Base-by-base conservation (phyloP, 1,140 invertebrate species). In the Aricia agestis region DNA sequence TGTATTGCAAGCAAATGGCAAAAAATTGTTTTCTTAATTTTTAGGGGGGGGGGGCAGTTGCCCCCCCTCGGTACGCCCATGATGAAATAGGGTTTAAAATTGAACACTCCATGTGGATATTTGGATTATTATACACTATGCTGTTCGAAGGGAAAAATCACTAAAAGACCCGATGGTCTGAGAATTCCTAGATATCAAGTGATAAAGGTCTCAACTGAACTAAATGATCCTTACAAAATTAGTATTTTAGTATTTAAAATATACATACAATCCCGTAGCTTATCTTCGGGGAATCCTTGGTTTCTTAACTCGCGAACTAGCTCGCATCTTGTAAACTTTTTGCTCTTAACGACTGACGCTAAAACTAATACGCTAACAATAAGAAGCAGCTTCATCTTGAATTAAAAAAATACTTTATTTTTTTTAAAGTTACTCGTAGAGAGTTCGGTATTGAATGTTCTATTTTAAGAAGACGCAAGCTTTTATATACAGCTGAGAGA, bases 241-340 rank as follows among this genome's bases (percentile, higher is more conserved):
- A 25, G 3, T 25, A 25, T 25, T 25, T 0, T 25, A 25, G 25
- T 25, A 25, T 3, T 25, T 25, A 25, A 66, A 52, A 52, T 15
- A 63, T 72, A 82, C 81, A 83, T 69, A 87, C 85, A 87, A 69
- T 85, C 76, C 66, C 76, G 75, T 70, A 87, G 72, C 57, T 83
- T 71, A 17, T 71, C 65, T 25, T 85, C 82, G n/a, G 82, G 81
- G 66, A 87, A 85, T 0, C 81, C 82, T 41, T 85, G 80, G 17
- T 36, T 79, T 70, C 82, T 78, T 57, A 85, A 42, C n/a, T 84
- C 80, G 0, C 71, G 66, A 0, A 82, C 81, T 61, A 87, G 63
- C 6, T 77, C 77, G 66, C 85, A 87, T 73, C 75, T 78, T 5
- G 72, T 72, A 19, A 82, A 79, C 7, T 76, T 70, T 67, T 81